phyloP scores from a whole-genome alignment of 1,140 invertebrate species.

The Steinernema khuongi region DNA sequence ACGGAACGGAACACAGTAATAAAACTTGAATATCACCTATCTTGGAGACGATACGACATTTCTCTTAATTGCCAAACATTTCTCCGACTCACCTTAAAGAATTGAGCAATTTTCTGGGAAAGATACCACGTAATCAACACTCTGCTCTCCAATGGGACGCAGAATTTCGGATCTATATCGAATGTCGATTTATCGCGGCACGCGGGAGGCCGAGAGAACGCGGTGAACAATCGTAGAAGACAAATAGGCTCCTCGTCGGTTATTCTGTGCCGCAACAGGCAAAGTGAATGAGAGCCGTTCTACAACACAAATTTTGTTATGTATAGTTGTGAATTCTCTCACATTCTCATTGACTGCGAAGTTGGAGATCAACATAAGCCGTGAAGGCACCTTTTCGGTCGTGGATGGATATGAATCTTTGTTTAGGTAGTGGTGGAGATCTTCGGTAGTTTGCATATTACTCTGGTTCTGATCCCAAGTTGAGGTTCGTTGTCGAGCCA shows the following conservation, averaged over 20 bases:
- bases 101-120: neutral
- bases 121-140: neutral
- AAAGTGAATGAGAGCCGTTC: neutral
- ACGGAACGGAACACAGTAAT: no score
- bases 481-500: neutral
- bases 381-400: neutral
- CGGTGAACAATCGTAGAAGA: neutral
- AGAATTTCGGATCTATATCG: neutral
- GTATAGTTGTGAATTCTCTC: neutral
- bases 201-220: neutral
- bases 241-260: neutral
- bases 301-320: neutral
- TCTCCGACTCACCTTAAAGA: slow-evolving; percentile 1
- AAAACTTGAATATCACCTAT: no score
- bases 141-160: neutral
- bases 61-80: no score
- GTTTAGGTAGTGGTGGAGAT: neutral
- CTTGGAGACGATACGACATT: no score
- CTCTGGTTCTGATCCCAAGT: neutral
- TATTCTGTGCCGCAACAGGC: neutral
- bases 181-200: neutral
- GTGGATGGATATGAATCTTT: neutral
- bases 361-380: neutral
- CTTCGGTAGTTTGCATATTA: neutral
- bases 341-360: neutral